Evolutionary conservation across 2,113 vertebrate genomes (phyloP).

Genomic region (Lepisosteus oculatus): DNA sequence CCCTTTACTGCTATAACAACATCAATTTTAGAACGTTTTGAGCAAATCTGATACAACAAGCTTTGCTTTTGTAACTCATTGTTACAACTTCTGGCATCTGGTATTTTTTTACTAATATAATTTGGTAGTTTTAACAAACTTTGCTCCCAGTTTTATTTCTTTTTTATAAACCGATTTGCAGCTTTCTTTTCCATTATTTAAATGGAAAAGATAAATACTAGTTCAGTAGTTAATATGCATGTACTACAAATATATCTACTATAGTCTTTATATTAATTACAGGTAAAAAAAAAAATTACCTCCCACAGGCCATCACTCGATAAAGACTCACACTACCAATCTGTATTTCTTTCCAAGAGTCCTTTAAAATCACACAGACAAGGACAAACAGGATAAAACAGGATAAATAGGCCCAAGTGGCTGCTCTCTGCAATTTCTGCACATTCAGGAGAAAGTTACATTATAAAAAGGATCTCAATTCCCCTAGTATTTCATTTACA

Average conservation of each 20-base stretch:
- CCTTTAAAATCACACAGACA: slow-evolving; percentile 56
- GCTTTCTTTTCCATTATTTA: neutral
- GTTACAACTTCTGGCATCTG: neutral
- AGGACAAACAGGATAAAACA: too few relatives aligned
- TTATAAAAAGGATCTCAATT: slow-evolving; percentile 5
- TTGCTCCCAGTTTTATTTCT: neutral
- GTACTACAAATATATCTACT: neutral
- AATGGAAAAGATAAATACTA: neutral
- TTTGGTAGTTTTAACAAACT: neutral
- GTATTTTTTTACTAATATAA: neutral
- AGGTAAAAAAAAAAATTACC: slow-evolving; percentile 61
- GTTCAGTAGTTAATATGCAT: neutral
- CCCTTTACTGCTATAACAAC: too few relatives aligned
- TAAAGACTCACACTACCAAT: slow-evolving; percentile 78
- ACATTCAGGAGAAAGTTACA: neutral
- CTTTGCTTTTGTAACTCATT: too few relatives aligned
- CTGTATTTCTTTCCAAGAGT: slow-evolving; percentile 83
- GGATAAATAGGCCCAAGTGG: too few relatives aligned
- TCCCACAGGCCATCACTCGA: slow-evolving; percentile 77
- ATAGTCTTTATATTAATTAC: neutral
- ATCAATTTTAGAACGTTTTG: too few relatives aligned
- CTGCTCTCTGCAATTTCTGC: neutral
- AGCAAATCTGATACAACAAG: too few relatives aligned
- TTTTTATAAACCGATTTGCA: neutral
- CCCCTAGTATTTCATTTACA: too few relatives aligned